A percentile compares a stretch with the other conserved stretches of the same genome.
Conservation (phyloP, 2,797 vertebrate genomes). For the Ctenosaura bakeri region DNA sequence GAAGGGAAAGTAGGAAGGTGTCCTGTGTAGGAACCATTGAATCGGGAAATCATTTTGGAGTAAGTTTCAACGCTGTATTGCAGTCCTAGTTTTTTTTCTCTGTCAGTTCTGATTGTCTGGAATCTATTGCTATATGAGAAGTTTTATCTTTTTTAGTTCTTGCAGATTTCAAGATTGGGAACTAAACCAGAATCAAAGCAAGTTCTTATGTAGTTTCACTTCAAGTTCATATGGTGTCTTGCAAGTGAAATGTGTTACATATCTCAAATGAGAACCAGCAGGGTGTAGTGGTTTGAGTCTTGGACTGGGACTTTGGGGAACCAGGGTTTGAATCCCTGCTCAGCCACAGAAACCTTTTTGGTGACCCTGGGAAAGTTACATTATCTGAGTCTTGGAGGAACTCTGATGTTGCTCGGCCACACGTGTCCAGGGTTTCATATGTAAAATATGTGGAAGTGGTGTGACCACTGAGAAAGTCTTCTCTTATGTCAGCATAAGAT, state of each 20-base stretch:
- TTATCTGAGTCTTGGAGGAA: too few species aligned
- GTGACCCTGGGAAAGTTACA: too few species aligned
- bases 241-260: constrained; percentile 3
- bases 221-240: not conserved
- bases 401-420: too few species aligned
- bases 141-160: constrained; percentile 49
- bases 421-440: too few species aligned
- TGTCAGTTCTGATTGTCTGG: not conserved
- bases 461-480: too few species aligned
- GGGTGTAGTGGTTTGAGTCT: too few species aligned
- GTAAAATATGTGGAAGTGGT: too few species aligned
- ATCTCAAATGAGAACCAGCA: not conserved
- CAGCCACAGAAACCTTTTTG: too few species aligned
- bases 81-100: constrained; percentile 5
- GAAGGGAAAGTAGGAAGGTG: not conserved
- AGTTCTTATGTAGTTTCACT: constrained; percentile 27
- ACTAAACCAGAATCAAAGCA: constrained; percentile 21
- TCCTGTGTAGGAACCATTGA: not conserved
- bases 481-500: not conserved
- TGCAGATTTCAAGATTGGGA: constrained; percentile 28
- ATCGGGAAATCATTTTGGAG: not conserved
- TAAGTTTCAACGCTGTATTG: not conserved
- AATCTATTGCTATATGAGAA: constrained; percentile 24
- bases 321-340: too few species aligned
- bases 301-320: too few species aligned